Base-by-base conservation (phyloP, 2,797 vertebrate genomes). In the Chrosomus eos region DNA sequence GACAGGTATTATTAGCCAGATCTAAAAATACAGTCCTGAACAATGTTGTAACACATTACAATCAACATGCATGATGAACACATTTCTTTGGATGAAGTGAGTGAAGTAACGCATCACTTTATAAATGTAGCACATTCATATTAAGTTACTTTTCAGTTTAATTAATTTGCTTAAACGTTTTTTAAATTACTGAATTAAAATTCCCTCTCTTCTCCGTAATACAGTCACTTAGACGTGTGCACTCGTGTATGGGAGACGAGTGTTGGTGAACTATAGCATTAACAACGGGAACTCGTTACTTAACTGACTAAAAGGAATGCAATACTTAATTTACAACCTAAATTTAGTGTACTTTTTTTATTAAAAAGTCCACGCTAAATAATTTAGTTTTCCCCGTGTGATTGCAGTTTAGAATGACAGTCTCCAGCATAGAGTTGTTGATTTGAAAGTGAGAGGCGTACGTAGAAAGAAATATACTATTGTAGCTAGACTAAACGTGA, bases 1-100 rank as follows among this genome's bases (percentile, higher is more conserved):
- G 89, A 87, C 31, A 33, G 28, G 28, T 71, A 67, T 81, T 43
- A 43, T 45, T 48, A 79, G n/a, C 51, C 6, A 16, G 14, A 40
- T 77, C 33, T 78, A 78, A 45, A 64, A 21, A 45, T 64, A 45
- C 74, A 62, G 31, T n/a, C 1, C 19, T 23, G 1, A 36, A 8
- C 48, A 60, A 13, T 26, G 10, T 26, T 55, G 21, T 60, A 26
- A 62, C 26, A 14, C 58, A 28, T 28, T 14, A 5, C n/a, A 28
- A 28, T 13, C 26, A 16, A 28, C 13, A 14, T 7, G n/a, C n/a
- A 62, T 62, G 14, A 28, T 26, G 13, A 7, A 62, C 58, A 14
- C 11, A 28, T 62, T 28, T 62, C 14, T 62, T 28, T 28, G n/a
- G n/a, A 14, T 62, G n/a, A 16, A 28, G 3, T 28, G 53, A n/a